A percentile compares a stretch with the other conserved stretches of the same genome.
Evolutionary conservation across 2,888 invertebrate genomes (phyloP).

Genomic region (Alentia gelatinosa): DNA sequence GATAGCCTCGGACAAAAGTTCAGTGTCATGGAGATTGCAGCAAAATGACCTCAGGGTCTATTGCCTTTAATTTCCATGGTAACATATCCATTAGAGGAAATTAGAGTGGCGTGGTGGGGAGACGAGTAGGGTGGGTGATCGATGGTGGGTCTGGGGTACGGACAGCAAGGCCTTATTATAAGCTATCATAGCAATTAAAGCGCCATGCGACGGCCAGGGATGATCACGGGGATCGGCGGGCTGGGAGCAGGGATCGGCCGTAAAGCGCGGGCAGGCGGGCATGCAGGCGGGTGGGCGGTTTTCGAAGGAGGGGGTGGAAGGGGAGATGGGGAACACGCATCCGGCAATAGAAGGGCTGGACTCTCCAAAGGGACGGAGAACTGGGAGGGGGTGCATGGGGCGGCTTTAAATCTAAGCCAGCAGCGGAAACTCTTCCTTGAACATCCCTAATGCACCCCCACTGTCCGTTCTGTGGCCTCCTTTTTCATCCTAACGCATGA

Average conservation of each 20-base stretch:
- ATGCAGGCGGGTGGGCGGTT: background rate
- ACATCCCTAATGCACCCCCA: too few relatives aligned
- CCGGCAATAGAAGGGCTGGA: too few relatives aligned
- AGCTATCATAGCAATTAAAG: slow-evolving; percentile 45
- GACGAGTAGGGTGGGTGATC: background rate
- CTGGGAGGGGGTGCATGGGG: too few relatives aligned
- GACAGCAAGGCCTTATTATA: slow-evolving; percentile 31
- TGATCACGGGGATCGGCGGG: slow-evolving; percentile 5
- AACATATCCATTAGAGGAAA: slow-evolving; percentile 32
- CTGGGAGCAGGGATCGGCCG: slow-evolving; percentile 2
- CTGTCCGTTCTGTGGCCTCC: too few relatives aligned
- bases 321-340: background rate
- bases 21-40: background rate
- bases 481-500: too few relatives aligned
- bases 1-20: too few relatives aligned
- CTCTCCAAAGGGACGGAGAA: too few relatives aligned
- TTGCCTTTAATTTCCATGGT: slow-evolving; percentile 43
- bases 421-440: too few relatives aligned
- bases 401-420: too few relatives aligned
- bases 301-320: background rate
- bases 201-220: background rate
- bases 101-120: background rate
- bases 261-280: background rate
- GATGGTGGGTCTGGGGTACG: slow-evolving; percentile 12
- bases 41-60: background rate